phyloP scores from a whole-genome alignment of 2,113 vertebrate species.

The Hemibagrus wyckioides region DNA sequence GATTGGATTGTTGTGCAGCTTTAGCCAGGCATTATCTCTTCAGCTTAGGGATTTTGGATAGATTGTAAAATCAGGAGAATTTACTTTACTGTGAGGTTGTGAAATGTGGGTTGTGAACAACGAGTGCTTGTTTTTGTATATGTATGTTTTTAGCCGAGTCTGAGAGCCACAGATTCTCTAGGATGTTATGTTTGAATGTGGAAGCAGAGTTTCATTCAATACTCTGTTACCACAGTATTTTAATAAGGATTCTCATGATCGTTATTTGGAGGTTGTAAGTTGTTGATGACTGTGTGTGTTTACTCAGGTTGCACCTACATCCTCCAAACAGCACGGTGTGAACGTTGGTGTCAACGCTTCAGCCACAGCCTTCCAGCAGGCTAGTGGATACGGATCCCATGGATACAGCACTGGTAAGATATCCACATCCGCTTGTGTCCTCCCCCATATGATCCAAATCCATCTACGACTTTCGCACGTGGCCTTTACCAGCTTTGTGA shows the following conservation, averaged over 20 bases:
- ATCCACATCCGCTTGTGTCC: background rate
- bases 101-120: too few species aligned
- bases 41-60: too few species aligned
- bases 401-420: slow-evolving; percentile 91
- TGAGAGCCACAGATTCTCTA: background rate
- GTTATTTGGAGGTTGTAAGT: background rate
- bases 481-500: background rate
- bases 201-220: background rate
- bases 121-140: too few species aligned
- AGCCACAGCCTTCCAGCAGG: slow-evolving; percentile 92
- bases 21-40: too few species aligned
- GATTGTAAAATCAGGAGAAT: too few species aligned
- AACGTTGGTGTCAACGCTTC: slow-evolving; percentile 96
- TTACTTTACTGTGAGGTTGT: too few species aligned
- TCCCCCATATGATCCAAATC: background rate
- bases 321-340: slow-evolving; percentile 97
- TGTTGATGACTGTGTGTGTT: background rate
- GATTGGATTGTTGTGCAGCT: too few species aligned
- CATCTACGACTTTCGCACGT: background rate
- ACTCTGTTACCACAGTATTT: background rate
- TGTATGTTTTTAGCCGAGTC: background rate
- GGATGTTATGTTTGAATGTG: background rate
- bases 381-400: slow-evolving; percentile 93
- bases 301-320: slow-evolving; percentile 91
- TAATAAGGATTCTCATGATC: background rate